Percentiles rank a stretch among this genome's conserved stretches.
These are phyloP conservation scores for Carposina sasakii DNA, from an alignment of 1,140 invertebrate species.

Conservation along the genomic window DNA sequence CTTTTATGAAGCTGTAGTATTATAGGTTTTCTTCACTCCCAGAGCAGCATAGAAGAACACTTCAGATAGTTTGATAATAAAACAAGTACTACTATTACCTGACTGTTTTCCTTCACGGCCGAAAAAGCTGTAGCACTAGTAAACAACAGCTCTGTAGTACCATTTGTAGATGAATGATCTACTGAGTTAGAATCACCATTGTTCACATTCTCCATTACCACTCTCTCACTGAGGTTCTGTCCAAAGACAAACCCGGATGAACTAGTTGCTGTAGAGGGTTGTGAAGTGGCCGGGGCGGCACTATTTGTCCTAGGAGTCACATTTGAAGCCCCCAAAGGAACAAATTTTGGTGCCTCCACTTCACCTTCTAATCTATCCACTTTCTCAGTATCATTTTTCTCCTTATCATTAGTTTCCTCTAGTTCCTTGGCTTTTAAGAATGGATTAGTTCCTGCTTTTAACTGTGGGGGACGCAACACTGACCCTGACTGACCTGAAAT, in stretches of 20 bases:
- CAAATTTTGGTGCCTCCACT: constrained; percentile 60
- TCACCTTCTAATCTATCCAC: constrained; percentile 15
- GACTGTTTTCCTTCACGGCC: constrained; percentile 59
- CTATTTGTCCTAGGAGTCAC: constrained; percentile 47
- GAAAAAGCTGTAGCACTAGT: constrained; percentile 72
- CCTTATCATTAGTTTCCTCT: constrained; percentile 25
- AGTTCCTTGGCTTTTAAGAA: constrained; percentile 47
- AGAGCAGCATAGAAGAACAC: too few species aligned
- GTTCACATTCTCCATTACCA: constrained; percentile 69
- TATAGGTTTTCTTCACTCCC: too few species aligned
- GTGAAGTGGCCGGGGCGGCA: constrained; percentile 40
- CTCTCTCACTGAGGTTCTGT: constrained; percentile 91
- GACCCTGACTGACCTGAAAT: constrained; percentile 37
- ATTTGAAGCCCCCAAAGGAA: constrained; percentile 56
- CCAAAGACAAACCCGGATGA: constrained; percentile 88
- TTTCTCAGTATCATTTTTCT: constrained; percentile 33
- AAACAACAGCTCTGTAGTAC: constrained; percentile 75
- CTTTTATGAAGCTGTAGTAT: too few species aligned
- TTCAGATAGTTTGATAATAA: too few species aligned
- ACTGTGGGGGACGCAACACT: constrained; percentile 54
- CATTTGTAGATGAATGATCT: constrained; percentile 71
- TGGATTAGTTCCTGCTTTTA: constrained; percentile 57
- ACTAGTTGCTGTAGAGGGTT: constrained; percentile 42
- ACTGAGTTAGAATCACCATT: constrained; percentile 49
- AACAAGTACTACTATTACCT: constrained; percentile 35